These are phyloP conservation scores for Iguana delicatissima DNA, from an alignment of 2,797 vertebrate species.

Conservation along the genomic window DNA sequence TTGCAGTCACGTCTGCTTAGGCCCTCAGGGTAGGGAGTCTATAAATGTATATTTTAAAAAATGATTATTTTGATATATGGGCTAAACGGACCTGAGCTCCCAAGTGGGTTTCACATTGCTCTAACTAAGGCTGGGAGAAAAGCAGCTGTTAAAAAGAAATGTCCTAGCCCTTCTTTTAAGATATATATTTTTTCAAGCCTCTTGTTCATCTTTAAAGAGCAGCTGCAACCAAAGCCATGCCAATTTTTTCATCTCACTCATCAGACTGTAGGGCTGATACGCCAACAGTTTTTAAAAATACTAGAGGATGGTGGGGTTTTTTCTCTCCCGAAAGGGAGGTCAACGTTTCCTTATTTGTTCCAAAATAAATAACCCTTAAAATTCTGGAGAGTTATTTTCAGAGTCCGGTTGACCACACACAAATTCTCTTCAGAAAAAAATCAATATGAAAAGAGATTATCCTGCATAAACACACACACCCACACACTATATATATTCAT, in stretches of 20 bases:
- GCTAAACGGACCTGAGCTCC: constrained; percentile 52
- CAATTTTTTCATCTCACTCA: constrained; percentile 54
- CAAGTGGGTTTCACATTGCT: not conserved
- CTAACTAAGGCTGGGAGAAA: constrained; percentile 38
- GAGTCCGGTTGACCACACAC: not conserved
- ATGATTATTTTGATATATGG: constrained; percentile 56
- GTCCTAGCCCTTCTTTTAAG: not conserved
- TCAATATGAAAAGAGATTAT: not conserved
- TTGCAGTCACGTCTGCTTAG: not conserved
- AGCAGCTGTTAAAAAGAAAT: constrained; percentile 30
- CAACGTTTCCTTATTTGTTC: constrained; percentile 44
- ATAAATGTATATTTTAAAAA: constrained; percentile 10
- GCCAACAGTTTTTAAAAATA: constrained; percentile 51
- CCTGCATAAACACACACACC: not conserved
- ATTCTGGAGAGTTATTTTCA: constrained; percentile 43
- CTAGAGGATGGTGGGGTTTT: not conserved
- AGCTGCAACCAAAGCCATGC: constrained; percentile 66
- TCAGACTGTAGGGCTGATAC: constrained; percentile 52
- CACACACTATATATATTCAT: too few species aligned
- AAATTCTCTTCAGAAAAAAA: not conserved
- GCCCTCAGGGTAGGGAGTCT: not conserved
- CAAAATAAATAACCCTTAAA: constrained; percentile 65
- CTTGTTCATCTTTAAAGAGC: constrained; percentile 65
- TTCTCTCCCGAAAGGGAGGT: constrained; percentile 48
- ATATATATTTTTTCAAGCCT: constrained; percentile 40